Base-by-base conservation (phyloP, 1,140 invertebrate species). In the Lepidotrigona ventralis region DNA sequence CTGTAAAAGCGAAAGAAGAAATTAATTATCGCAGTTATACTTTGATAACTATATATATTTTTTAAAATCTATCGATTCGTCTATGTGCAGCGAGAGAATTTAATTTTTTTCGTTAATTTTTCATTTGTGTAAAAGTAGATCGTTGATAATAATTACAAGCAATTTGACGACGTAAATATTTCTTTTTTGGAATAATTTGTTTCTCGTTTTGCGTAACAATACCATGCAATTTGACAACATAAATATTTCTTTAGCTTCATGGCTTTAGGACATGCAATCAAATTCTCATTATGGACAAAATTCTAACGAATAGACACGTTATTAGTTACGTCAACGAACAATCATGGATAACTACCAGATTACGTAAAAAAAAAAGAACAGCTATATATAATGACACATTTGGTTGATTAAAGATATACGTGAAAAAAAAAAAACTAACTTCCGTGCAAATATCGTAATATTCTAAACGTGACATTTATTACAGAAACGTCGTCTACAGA, bases 1-100 rank as follows among this genome's bases (percentile, higher is more conserved):
- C 95, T 95, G 92, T 0, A 81, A 85, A 54, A 79, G 2, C 1
- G 72, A 73, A 70, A 68, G 0, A 53, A 12, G 21, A 53, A 51
- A 15, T 66, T 26, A 71, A 54, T 54, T 74, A 14, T 33, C 26
- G 14, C 39, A 8, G 15, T 29, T 33, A 73, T 33, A 19, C 14
- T 53, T 3, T 15, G n/a, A 71, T 46, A 46, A 46, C 39, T 46
- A 46, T 9, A 23, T 23, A n/a, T 70, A n/a, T 3, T 15, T n/a
- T n/a, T n/a, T 21, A 14, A 33, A 6, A 0, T 26, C 26, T 60
- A 8, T 21, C 19, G 9, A 39, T 69, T n/a, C n/a, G 19, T 46
- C 23, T 23, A 69, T 12, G n/a, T 23, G 46, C 46, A 1, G 4
- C 0, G 14, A 29, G 12, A 23, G 15, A 29, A 54, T 23, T 73